Evolutionary conservation across 2,888 invertebrate genomes (phyloP), one percentile per base, ranked within the genome.

Genomic region (Acronicta leporina): DNA sequence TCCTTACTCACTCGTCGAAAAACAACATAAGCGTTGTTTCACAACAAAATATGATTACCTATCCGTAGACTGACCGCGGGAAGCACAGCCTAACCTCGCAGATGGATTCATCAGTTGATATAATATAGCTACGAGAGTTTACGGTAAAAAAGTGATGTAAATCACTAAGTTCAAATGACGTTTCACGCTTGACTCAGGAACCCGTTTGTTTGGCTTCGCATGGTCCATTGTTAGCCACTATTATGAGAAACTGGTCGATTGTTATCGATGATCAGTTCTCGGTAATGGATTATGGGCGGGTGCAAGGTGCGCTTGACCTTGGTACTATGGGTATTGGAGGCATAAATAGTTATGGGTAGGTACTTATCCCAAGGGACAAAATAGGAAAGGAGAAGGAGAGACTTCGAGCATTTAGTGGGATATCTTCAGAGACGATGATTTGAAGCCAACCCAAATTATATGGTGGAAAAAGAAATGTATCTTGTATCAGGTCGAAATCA

Each of bases 201-300:
- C 49, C 49, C 41, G 35, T 54, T 56, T 77, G 70, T 77, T 75
- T 74, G 65, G 63, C 57, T 63, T 61, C 25, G 40, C 55, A 43
- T 57, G 38, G 49, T 9, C 68, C 68, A 80, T 80, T 81, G 81
- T 81, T 70, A 53, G 54, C 6, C 4, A 11, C 44, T 59, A 63
- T 70, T 72, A 68, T 75, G 79, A 68, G 77, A 72, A 75, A 14
- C 16, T 51, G 16, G 35, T 11, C 51, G 53, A 57, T 59, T 70
- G 63, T 68, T 76, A 72, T 68, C 51, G 64, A 40, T 53, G 42
- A 62, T 57, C 64, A 42, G 20, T 60, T 60, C 56, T 41, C 41
- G 33, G 45, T 41, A 50, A 38, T 14, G 44, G 44, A 40, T 62
- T 14, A 46, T 40, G 42, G 11, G 5, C 30, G 13, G 10, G 27